Percentiles rank a stretch among this genome's conserved stretches.
Evolutionary conservation across 1,140 invertebrate species (phyloP).

Genomic region (Globodera rostochiensis): DNA sequence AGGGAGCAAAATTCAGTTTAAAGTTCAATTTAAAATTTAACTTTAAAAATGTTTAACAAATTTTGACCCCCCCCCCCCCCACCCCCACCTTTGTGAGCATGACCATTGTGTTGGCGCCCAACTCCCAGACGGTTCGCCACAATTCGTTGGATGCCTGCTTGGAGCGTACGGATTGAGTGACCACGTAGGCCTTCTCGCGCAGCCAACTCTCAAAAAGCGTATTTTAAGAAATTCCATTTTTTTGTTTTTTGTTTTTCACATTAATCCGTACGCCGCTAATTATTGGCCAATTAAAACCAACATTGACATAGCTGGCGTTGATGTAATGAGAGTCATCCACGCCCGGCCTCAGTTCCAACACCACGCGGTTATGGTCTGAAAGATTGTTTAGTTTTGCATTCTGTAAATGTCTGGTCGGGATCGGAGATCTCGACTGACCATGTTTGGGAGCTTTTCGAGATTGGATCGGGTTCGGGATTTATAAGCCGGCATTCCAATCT

Average conservation of each 20-base stretch:
- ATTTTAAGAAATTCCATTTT: neutral
- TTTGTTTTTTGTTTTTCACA: neutral
- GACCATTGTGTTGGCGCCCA: conserved; percentile 62
- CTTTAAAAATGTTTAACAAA: neutral
- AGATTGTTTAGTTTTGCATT: neutral
- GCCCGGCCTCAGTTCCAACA: conserved; percentile 24
- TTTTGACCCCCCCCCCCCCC: neutral
- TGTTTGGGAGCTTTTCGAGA: too few relatives aligned
- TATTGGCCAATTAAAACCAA: neutral
- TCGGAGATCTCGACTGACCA: too few relatives aligned
- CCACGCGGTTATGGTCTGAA: conserved; percentile 28
- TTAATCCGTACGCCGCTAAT: neutral
- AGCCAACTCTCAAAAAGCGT: conserved; percentile 58
- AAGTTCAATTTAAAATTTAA: neutral
- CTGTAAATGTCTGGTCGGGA: too few relatives aligned
- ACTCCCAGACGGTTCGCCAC: conserved; percentile 65
- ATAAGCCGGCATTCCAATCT: too few relatives aligned
- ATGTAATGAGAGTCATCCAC: conserved; percentile 57
- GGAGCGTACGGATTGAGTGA: conserved; percentile 63
- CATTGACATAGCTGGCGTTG: conserved; percentile 61
- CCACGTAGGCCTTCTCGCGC: conserved; percentile 62
- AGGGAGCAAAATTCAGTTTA: too few relatives aligned
- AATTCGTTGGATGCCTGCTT: conserved; percentile 62
- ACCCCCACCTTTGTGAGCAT: conserved; percentile 61
- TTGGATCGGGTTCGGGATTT: too few relatives aligned